Evolutionary conservation across 1,140 invertebrate genomes (phyloP).

Genomic region (Micrasema longulum): DNA sequence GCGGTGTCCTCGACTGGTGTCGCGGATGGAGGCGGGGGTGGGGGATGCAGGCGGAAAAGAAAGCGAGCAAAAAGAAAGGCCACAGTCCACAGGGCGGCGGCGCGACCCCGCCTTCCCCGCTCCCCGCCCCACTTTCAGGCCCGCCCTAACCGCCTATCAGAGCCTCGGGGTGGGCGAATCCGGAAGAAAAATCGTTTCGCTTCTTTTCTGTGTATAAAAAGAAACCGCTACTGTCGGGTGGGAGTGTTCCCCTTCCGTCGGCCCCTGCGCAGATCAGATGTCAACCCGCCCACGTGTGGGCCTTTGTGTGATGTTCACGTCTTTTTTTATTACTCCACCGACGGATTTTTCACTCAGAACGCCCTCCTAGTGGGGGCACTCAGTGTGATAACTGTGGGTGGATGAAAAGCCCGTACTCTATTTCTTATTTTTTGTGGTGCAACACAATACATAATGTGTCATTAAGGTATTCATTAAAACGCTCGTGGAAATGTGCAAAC

Average conservation of each 20-base stretch:
- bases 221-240: constrained; percentile 53
- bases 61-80: constrained; percentile 44
- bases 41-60: constrained; percentile 39
- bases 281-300: constrained; percentile 41
- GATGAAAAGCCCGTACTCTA: too few species aligned
- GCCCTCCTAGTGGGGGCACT: constrained; percentile 48
- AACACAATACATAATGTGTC: too few species aligned
- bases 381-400: too few species aligned
- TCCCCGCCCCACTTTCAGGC: constrained; percentile 33
- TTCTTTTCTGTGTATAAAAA: constrained; percentile 54
- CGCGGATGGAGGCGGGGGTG: constrained; percentile 14
- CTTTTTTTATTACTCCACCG: constrained; percentile 31
- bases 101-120: constrained; percentile 41
- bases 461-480: too few species aligned
- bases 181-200: constrained; percentile 52
- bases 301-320: constrained; percentile 2
- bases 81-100: constrained; percentile 47
- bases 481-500: too few species aligned
- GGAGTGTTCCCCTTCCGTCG: constrained; percentile 44
- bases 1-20: not conserved
- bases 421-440: too few species aligned
- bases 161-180: constrained; percentile 32
- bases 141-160: constrained; percentile 41
- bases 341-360: constrained; percentile 34
- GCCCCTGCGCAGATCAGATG: constrained; percentile 52